A percentile compares a stretch with the other conserved stretches of the same genome.
Evolutionary conservation across 1,140 invertebrate species (phyloP).

Genomic region (Drosophila bocki): DNA sequence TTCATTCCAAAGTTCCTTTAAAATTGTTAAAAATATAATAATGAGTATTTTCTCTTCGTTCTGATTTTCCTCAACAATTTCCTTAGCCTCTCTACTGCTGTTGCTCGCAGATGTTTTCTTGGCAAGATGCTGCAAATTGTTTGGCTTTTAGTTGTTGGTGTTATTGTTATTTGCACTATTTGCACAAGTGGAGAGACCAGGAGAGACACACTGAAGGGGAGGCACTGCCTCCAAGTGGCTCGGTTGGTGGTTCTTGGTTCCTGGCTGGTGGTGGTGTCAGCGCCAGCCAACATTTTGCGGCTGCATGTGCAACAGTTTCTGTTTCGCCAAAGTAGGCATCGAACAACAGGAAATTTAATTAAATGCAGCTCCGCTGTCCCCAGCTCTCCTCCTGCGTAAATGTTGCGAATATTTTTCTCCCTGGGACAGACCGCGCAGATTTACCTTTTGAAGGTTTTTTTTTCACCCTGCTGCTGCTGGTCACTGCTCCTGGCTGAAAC

Average conservation of each 20-base stretch:
- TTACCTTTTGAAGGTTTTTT: slow-evolving; percentile 19
- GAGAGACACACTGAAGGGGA: not conserved
- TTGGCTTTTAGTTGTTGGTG: slow-evolving; percentile 48
- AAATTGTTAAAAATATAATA: not conserved
- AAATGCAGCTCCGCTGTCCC: slow-evolving; percentile 50
- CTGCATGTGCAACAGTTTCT: slow-evolving; percentile 68
- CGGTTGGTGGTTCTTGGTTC: slow-evolving; percentile 25
- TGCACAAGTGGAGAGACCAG: slow-evolving; percentile 2
- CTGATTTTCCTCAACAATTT: not conserved
- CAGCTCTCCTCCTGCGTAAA: slow-evolving; percentile 22
- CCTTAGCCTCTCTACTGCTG: slow-evolving; percentile 14
- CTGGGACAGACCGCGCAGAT: slow-evolving; percentile 17
- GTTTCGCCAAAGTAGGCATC: slow-evolving; percentile 60
- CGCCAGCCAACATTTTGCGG: slow-evolving; percentile 64
- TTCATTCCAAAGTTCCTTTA: too few relatives aligned
- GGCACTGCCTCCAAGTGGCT: slow-evolving; percentile 37
- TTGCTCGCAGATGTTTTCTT: slow-evolving; percentile 67
- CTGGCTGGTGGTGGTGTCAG: slow-evolving; percentile 38
- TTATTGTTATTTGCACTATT: slow-evolving; percentile 53
- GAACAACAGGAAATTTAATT: slow-evolving; percentile 76
- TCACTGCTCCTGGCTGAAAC: slow-evolving; percentile 21
- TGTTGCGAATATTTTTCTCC: slow-evolving; percentile 28
- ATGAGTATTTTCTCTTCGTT: slow-evolving; percentile 22
- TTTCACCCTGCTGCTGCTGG: slow-evolving; percentile 8
- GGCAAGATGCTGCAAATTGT: slow-evolving; percentile 67